Conservation (phyloP, 2,797 vertebrate species). For the Diplodus sargus region DNA sequence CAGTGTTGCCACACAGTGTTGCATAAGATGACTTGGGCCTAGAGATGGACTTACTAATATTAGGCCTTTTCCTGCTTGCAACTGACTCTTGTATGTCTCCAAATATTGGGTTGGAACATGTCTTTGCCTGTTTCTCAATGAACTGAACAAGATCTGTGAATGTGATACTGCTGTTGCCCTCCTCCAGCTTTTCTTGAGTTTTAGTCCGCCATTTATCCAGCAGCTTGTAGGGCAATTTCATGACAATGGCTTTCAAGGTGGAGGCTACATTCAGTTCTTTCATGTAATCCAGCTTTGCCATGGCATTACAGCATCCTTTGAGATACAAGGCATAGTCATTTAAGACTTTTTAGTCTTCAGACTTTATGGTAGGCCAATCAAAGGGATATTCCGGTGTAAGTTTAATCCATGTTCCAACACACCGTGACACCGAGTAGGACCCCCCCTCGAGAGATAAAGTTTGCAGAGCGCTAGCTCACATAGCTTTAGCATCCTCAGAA, state of each 20-base stretch:
- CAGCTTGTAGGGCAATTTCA: neutral
- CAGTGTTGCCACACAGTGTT: neutral
- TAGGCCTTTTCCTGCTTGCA: neutral
- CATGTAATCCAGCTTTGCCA: neutral
- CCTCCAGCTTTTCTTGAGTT: neutral
- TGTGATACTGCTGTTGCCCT: neutral
- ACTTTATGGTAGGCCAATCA: neutral
- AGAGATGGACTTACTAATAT: neutral
- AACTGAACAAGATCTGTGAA: neutral
- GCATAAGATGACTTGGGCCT: neutral
- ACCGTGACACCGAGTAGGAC: too few species aligned
- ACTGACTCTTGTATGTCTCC: neutral
- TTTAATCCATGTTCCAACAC: too few species aligned
- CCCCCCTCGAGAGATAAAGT: too few species aligned
- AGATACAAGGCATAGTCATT: neutral
- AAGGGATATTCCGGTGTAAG: too few species aligned
- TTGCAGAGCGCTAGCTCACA: too few species aligned
- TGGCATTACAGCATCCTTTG: neutral
- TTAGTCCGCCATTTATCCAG: neutral
- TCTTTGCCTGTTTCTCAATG: neutral
- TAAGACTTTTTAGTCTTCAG: neutral
- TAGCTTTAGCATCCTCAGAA: too few species aligned
- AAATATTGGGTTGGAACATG: neutral
- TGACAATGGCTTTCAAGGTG: neutral
- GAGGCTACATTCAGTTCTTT: neutral